phyloP scores from a whole-genome alignment of 2,113 vertebrate genomes.

The Cyanoramphus novaezelandiae region DNA sequence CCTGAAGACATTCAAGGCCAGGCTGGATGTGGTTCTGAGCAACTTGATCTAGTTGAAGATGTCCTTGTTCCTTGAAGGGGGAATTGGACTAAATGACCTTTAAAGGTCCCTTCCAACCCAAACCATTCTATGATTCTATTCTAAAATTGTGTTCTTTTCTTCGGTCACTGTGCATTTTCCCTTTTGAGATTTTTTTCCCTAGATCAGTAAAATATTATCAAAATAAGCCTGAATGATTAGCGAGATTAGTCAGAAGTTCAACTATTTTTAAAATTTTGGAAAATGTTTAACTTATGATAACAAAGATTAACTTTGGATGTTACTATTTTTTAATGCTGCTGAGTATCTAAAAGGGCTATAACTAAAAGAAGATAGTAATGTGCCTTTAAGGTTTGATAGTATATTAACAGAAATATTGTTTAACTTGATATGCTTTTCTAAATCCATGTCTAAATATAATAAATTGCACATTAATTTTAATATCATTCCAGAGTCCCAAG shows the following conservation, averaged over 20 bases:
- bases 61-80: neutral
- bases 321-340: neutral
- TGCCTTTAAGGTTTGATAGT: neutral
- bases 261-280: neutral
- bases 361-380: neutral
- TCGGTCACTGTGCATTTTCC: neutral
- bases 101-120: neutral
- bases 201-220: neutral
- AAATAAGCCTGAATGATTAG: neutral
- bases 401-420: neutral
- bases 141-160: neutral
- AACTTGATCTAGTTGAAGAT: neutral
- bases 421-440: neutral
- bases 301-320: neutral
- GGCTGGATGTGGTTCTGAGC: neutral
- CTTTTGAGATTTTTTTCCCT: neutral
- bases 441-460: neutral
- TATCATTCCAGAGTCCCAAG: neutral
- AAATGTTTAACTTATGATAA: neutral
- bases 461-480: constrained; percentile 16
- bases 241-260: neutral
- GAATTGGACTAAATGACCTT: neutral
- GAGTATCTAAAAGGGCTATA: neutral
- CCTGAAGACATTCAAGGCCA: neutral
- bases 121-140: neutral